Base-by-base conservation (phyloP, 2,888 invertebrate species). In the Encarsia formosa region DNA sequence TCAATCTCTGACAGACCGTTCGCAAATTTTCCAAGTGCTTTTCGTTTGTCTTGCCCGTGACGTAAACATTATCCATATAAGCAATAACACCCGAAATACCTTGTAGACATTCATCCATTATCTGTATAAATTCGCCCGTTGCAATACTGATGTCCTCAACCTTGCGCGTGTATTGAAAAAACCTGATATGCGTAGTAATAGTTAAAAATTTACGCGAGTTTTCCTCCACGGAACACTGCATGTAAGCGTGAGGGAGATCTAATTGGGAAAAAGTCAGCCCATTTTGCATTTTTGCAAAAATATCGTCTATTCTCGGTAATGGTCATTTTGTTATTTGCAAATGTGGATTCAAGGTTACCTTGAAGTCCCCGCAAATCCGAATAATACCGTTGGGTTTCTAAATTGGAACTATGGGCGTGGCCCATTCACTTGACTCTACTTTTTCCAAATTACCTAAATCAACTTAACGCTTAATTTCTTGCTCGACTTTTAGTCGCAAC, bases 371-470 rank as follows among this genome's bases (percentile, higher is more conserved):
- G 15, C 31, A 4, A 31, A 31, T 31, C 15, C 4, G 6, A 31
- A 31, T 15, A n/a, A n/a, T 3, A 31, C 31, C 31, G 31, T 31
- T 15, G 15, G 13, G 4, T 31, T 31, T 31, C 6, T 6, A 31
- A n/a, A n/a, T n/a, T n/a, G n/a, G 61, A 0, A 69, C 67, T 8
- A 68, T 63, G 0, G 69, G 67, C 3, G 69, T 66, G 4, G 64
- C 68, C 66, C 68, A 67, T 48, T 66, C 63, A 16, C 65, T 65
- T 9, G 39, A 34, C 22, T 68, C 49, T 31, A 62, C 54, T 15
- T 53, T 47, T 54, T 58, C 45, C 56, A 59, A 18, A 56, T 62
- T 61, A 43, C 60, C 50, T 38, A 53, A 35, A 55, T 59, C 24
- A 54, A 54, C 44, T 47, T 52, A 26, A 42, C 55, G 43, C 22